A percentile compares a stretch with the other conserved stretches of the same genome.
Conservation (phyloP, 2,113 vertebrate genomes). For the Colossoma macropomum region DNA sequence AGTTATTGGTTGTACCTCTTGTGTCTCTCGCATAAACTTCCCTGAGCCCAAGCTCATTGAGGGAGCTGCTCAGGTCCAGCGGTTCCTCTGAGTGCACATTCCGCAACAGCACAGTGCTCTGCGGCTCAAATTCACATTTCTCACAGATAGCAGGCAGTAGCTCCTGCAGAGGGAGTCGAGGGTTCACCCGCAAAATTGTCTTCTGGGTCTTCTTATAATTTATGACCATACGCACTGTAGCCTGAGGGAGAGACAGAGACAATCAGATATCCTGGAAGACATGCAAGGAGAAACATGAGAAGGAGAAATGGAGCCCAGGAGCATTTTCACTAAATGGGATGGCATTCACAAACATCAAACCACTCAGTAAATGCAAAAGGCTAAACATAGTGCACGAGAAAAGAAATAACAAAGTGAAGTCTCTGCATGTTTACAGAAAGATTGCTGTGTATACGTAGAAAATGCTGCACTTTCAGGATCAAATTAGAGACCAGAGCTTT, state of each 20-base stretch:
- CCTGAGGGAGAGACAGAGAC: constrained; percentile 73
- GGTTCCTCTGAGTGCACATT: constrained; percentile 85
- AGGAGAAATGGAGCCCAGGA: not conserved
- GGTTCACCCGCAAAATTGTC: constrained; percentile 90
- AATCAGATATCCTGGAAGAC: not conserved
- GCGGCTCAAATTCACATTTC: constrained; percentile 93
- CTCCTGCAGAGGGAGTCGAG: constrained; percentile 83
- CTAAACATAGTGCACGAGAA: not conserved
- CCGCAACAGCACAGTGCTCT: constrained; percentile 83
- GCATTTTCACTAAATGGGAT: constrained; percentile 27
- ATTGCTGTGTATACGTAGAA: not conserved
- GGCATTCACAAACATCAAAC: not conserved
- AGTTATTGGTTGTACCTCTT: constrained; percentile 75
- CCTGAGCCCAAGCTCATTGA: constrained; percentile 89
- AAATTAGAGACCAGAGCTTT: constrained; percentile 28
- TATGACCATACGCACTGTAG: constrained; percentile 94
- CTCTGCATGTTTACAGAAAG: not conserved
- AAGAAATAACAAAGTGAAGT: not conserved
- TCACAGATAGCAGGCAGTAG: constrained; percentile 86
- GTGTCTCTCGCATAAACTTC: constrained; percentile 93
- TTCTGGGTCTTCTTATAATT: constrained; percentile 97
- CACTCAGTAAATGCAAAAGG: not conserved
- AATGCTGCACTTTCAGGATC: not conserved
- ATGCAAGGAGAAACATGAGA: constrained; percentile 7
- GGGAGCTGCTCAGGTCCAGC: constrained; percentile 86